These are phyloP conservation scores for Pissodes strobi DNA, from an alignment of 1,140 invertebrate genomes.

Conservation along the genomic window DNA sequence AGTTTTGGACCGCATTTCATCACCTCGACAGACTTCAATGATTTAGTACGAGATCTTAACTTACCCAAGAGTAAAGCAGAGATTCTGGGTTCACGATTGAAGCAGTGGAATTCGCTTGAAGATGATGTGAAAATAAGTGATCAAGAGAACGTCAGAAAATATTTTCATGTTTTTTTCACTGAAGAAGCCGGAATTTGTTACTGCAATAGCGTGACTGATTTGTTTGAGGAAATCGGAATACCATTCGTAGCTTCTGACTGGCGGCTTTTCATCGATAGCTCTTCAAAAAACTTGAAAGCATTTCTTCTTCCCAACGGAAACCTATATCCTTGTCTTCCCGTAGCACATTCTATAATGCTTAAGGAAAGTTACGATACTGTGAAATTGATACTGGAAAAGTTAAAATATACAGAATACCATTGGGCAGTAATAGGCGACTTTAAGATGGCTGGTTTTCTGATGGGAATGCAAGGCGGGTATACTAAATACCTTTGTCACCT, in stretches of 20 bases:
- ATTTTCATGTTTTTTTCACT: conserved; percentile 19
- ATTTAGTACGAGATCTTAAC: conserved; percentile 50
- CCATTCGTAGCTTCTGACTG: conserved; percentile 37
- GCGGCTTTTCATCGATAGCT: conserved; percentile 50
- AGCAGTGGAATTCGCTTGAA: conserved; percentile 47
- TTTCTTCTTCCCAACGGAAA: conserved; percentile 52
- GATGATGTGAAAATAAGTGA: conserved; percentile 39
- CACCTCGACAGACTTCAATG: conserved; percentile 44
- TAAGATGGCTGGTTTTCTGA: conserved; percentile 51
- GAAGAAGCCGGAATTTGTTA: conserved; percentile 25
- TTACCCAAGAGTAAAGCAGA: conserved; percentile 49
- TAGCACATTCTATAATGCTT: conserved; percentile 48
- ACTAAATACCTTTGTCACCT: conserved; percentile 57
- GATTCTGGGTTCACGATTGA: conserved; percentile 46
- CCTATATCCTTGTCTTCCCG: conserved; percentile 46
- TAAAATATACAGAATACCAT: conserved; percentile 46
- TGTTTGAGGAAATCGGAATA: conserved; percentile 33
- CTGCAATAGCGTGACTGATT: conserved; percentile 23
- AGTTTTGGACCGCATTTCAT: conserved; percentile 32
- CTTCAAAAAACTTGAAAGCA: conserved; percentile 48
- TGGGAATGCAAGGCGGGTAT: conserved; percentile 54
- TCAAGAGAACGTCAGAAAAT: conserved; percentile 16
- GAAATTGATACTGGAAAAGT: conserved; percentile 24
- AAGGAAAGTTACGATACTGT: conserved; percentile 47
- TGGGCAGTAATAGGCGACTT: conserved; percentile 45